Percentiles rank a stretch among this genome's conserved stretches.
phyloP scores from a whole-genome alignment of 1,140 invertebrate species.

The Drosophila grimshawi region DNA sequence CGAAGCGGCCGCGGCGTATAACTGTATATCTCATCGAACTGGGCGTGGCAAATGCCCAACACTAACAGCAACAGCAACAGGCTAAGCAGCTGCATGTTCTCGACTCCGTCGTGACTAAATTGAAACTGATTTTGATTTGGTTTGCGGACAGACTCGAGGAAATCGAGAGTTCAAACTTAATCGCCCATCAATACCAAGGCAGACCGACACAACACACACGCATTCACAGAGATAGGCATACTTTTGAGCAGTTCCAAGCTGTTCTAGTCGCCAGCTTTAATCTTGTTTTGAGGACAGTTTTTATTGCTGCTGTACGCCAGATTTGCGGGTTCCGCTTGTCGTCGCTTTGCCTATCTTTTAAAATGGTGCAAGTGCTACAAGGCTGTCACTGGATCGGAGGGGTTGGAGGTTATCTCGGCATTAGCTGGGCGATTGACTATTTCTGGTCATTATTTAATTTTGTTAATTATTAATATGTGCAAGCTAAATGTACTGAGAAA shows the following conservation, averaged over 20 bases:
- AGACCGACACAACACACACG: slow-evolving; percentile 6
- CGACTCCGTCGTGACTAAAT: slow-evolving; percentile 47
- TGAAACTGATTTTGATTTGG: slow-evolving; percentile 60
- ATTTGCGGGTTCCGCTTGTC: slow-evolving; percentile 2
- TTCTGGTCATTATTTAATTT: slow-evolving; percentile 6
- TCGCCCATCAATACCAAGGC: slow-evolving; percentile 10
- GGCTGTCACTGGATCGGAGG: neutral
- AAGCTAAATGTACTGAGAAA: neutral
- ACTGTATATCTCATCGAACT: slow-evolving; percentile 21
- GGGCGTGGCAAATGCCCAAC: slow-evolving; percentile 37
- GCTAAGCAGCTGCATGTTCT: slow-evolving; percentile 62
- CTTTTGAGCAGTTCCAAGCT: slow-evolving; percentile 6
- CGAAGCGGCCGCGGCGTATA: slow-evolving; percentile 49
- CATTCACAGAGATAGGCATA: slow-evolving; percentile 9
- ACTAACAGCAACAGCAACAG: slow-evolving; percentile 28
- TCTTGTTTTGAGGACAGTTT: slow-evolving; percentile 34
- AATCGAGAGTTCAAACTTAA: slow-evolving; percentile 58
- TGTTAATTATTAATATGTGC: neutral
- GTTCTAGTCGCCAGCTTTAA: slow-evolving; percentile 40
- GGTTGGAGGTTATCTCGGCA: slow-evolving; percentile 30
- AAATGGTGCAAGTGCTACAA: slow-evolving; percentile 14
- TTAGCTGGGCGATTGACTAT: neutral
- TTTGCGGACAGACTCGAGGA: slow-evolving; percentile 33
- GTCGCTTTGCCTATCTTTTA: slow-evolving; percentile 5
- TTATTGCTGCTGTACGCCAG: neutral